These are phyloP conservation scores for Mungos mungo DNA, from an alignment of 2,113 vertebrate species.

Conservation along the genomic window DNA sequence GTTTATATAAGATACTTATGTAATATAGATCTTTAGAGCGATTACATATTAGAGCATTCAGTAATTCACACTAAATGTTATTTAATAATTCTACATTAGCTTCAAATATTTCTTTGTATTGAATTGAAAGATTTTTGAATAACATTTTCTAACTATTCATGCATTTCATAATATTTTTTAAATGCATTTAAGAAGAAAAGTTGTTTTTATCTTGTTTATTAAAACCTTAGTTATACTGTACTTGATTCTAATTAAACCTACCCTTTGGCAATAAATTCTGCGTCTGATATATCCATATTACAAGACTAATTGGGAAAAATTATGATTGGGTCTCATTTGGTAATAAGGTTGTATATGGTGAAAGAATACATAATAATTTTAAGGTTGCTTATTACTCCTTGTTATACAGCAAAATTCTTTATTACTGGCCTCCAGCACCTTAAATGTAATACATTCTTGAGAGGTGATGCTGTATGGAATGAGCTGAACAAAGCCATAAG, in stretches of 20 bases:
- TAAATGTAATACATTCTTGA: neutral
- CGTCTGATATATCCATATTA: constrained; percentile 69
- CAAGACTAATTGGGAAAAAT: constrained; percentile 79
- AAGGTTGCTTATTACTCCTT: neutral
- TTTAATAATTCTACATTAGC: constrained; percentile 68
- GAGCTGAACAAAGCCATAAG: neutral
- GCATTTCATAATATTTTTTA: constrained; percentile 72
- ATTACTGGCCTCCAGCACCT: neutral
- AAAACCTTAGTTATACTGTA: constrained; percentile 74
- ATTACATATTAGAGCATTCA: neutral
- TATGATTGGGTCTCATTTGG: constrained; percentile 66
- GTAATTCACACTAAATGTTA: constrained; percentile 18
- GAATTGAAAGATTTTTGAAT: constrained; percentile 39
- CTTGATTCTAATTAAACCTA: constrained; percentile 83
- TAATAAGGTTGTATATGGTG: constrained; percentile 65
- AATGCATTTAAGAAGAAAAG: constrained; percentile 75
- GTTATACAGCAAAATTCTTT: constrained; percentile 24
- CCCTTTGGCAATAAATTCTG: constrained; percentile 81
- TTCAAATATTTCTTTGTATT: constrained; percentile 46
- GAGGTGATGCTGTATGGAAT: constrained; percentile 6
- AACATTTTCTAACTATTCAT: constrained; percentile 61
- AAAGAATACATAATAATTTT: constrained; percentile 61
- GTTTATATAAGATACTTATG: neutral
- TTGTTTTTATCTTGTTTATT: constrained; percentile 72
- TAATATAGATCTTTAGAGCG: neutral